Conservation (phyloP, 1,140 invertebrate species). For the Orchesella cincta region DNA sequence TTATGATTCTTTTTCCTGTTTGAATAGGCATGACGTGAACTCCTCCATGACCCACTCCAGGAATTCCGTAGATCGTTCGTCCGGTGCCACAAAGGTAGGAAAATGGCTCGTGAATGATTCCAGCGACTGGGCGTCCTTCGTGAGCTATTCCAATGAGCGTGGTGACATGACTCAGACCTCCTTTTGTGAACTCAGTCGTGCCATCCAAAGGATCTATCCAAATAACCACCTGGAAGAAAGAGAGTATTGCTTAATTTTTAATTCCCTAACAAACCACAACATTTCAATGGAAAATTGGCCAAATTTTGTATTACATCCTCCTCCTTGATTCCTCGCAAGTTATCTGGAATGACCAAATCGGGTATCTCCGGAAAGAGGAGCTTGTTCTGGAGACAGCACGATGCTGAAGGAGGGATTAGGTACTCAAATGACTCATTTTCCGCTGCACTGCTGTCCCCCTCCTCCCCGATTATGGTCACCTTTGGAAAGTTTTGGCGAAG, state of each 20-base stretch:
- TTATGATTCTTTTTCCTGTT: slow-evolving; percentile 74
- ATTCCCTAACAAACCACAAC: slow-evolving; percentile 51
- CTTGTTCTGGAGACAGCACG: slow-evolving; percentile 54
- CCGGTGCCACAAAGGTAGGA: slow-evolving; percentile 68
- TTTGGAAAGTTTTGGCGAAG: slow-evolving; percentile 80
- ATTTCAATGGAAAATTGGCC: no score
- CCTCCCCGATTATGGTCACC: slow-evolving; percentile 91
- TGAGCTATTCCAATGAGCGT: slow-evolving; percentile 93
- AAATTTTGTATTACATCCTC: slow-evolving; percentile 58
- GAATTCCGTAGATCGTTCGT: slow-evolving; percentile 91
- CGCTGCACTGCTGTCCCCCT: slow-evolving; percentile 65
- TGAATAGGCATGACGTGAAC: slow-evolving; percentile 65
- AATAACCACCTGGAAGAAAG: slow-evolving; percentile 74
- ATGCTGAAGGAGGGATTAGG: slow-evolving; percentile 31
- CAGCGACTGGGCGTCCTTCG: slow-evolving; percentile 81
- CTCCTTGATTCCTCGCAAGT: slow-evolving; percentile 65
- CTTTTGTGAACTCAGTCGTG: slow-evolving; percentile 88
- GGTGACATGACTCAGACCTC: slow-evolving; percentile 93
- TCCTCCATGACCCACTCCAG: slow-evolving; percentile 81
- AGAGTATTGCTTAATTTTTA: no score
- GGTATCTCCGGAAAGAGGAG: slow-evolving; percentile 70
- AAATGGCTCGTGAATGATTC: slow-evolving; percentile 97
- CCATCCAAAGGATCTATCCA: slow-evolving; percentile 99
- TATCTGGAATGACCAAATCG: slow-evolving; percentile 67
- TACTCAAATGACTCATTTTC: slow-evolving; percentile 53